Conservation (phyloP, 2,113 vertebrate genomes). For the Galemys pyrenaicus region DNA sequence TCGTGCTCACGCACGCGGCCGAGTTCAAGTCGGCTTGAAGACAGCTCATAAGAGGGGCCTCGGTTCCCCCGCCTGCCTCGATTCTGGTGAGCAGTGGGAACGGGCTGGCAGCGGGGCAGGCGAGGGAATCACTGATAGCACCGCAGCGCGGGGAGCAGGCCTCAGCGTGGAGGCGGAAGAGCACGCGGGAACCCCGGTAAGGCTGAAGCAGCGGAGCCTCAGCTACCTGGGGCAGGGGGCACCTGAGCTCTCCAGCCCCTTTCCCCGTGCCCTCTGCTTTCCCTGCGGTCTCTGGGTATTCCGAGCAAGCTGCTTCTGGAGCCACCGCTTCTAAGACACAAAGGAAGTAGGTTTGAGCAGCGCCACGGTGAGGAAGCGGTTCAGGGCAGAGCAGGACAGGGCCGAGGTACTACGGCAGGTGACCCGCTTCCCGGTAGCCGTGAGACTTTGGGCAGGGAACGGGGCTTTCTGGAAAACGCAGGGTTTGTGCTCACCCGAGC, state of each 20-base stretch:
- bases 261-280: neutral
- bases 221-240: neutral
- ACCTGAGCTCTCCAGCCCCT: neutral
- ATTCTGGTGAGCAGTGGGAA: neutral
- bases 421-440: neutral
- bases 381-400: neutral
- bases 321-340: neutral
- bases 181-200: fast-evolving
- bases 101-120: neutral
- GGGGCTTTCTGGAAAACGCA: neutral
- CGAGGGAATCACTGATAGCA: neutral
- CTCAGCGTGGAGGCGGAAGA: fast-evolving
- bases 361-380: neutral
- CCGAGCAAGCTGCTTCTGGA: neutral
- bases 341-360: neutral
- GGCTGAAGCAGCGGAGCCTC: neutral
- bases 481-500: neutral
- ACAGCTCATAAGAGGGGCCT: neutral
- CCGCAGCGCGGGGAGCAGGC: neutral
- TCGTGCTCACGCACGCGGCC: too few species aligned
- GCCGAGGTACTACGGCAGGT: neutral
- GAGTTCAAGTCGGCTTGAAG: neutral
- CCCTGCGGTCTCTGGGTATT: neutral
- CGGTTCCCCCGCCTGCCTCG: neutral
- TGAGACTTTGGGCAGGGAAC: neutral